Evolutionary conservation across 2,888 invertebrate genomes (phyloP).

Genomic region (Drosophila demipolita): DNA sequence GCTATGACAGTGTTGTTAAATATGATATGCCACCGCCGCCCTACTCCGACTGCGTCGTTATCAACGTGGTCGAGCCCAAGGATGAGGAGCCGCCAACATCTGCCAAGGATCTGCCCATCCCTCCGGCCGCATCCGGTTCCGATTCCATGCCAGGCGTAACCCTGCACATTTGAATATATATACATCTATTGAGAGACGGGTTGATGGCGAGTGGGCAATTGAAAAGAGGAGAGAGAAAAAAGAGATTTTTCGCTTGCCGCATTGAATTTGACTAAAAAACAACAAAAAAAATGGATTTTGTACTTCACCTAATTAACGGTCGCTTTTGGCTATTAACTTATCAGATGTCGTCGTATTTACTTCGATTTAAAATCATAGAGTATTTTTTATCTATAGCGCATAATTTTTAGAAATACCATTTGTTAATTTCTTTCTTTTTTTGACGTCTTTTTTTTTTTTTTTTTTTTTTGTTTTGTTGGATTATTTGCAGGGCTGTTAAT

Average conservation of each 20-base stretch:
- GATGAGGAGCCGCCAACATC: conserved; percentile 71
- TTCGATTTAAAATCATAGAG: conserved; percentile 56
- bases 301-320: conserved; percentile 43
- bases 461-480: conserved; percentile 20
- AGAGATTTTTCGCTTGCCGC: conserved; percentile 72
- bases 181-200: too few relatives aligned
- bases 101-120: conserved; percentile 46
- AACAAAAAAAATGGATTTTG: conserved; percentile 23
- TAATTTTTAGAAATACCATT: conserved; percentile 4
- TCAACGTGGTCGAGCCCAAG: conserved; percentile 82
- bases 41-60: conserved; percentile 84
- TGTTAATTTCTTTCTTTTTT: conserved; percentile 3
- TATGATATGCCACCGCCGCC: conserved; percentile 85
- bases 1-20: conserved; percentile 85
- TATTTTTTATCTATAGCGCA: conserved; percentile 58
- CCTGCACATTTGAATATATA: conserved; percentile 73
- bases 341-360: conserved; percentile 72
- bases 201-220: too few relatives aligned
- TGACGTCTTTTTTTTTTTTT: too few relatives aligned
- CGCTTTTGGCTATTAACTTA: conserved; percentile 33
- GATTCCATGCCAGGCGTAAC: conserved; percentile 53
- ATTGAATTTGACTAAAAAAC: conserved; percentile 33
- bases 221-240: conserved; percentile 76
- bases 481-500: conserved; percentile 58
- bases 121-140: conserved; percentile 20